Base-by-base conservation (phyloP, 2,888 invertebrate genomes). In the Dione juno region DNA sequence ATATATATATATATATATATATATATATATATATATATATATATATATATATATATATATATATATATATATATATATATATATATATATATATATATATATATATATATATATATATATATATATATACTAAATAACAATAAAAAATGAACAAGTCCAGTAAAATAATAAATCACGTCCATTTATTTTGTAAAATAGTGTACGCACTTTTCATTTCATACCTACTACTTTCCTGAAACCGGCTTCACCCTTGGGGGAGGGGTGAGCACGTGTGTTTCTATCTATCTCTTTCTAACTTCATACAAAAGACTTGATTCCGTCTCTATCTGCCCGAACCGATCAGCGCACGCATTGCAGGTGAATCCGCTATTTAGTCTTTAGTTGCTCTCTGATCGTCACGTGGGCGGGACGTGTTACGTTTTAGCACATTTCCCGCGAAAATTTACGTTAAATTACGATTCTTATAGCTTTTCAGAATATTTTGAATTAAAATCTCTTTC, bases 331-430 rank as follows among this genome's bases (percentile, higher is more conserved):
- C 82, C 77, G 76, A 81, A 81, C 81, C 86, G 88, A 88, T 82
- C 87, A 89, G 90, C 92, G 89, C 90, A 90, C 92, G 92, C 92
- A 92, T 87, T 92, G 92, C 92, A 92, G 92, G 92, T 92, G 90
- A 89, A 85, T 82, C 81, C 78, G 78, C 76, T 77, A 73, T 77
- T 74, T 75, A 76, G 75, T 69, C 80, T 79, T 83, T 84, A 92
- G 92, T 92, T 88, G 88, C 83, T 84, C 82, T 81, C 80, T 70
- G 77, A 78, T 78, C 78, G 82, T 76, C 80, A 84, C 82, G 88
- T 85, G 85, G 85, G 88, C 80, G 83, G 84, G 78, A 84, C 88
- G 89, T 79, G 78, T 79, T 71, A 74, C 75, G 75, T 73, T 77
- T 75, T 73, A 75, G 68, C 63, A 64, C 58, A 72, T 88, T 92